Evolutionary conservation across 30 jellyfish, hydroid and myxozoan genomes (phyloP).

Genomic region (Aurelia sp.): DNA sequence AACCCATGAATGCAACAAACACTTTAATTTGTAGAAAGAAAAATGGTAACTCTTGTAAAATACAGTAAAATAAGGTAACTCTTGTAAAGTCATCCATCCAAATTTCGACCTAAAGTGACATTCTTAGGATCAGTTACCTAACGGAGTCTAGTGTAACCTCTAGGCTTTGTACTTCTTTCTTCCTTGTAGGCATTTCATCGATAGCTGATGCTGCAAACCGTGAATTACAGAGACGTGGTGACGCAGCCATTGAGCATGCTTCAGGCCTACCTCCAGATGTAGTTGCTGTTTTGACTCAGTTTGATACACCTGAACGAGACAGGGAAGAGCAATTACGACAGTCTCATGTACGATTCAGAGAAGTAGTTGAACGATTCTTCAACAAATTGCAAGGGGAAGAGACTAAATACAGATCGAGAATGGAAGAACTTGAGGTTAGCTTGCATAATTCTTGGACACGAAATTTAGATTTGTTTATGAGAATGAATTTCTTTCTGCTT

Average conservation of each 20-base stretch:
- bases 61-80: too few relatives aligned
- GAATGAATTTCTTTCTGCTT: too few relatives aligned
- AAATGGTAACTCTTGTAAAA: too few relatives aligned
- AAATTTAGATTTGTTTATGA: too few relatives aligned
- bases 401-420: conserved; percentile 70
- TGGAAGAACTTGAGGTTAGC: conserved; percentile 94
- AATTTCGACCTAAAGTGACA: too few relatives aligned
- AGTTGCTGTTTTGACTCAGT: conserved; percentile 89
- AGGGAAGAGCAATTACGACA: conserved; percentile 76
- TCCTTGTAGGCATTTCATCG: conserved; percentile 39
- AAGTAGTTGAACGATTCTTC: conserved; percentile 82
- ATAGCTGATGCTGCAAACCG: conserved; percentile 60
- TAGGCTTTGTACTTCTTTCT: not conserved
- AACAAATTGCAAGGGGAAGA: conserved; percentile 87
- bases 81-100: too few relatives aligned
- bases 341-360: conserved; percentile 73
- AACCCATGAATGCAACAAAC: too few relatives aligned
- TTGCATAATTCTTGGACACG: not conserved
- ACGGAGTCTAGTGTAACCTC: too few relatives aligned
- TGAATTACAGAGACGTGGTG: conserved; percentile 74
- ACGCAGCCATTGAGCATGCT: conserved; percentile 90
- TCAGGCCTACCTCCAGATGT: conserved; percentile 98
- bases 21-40: too few relatives aligned
- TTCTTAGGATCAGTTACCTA: too few relatives aligned
- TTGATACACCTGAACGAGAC: conserved; percentile 73